phyloP scores from a whole-genome alignment of 2,888 invertebrate species.

The Disparrhopalites patrizii region DNA sequence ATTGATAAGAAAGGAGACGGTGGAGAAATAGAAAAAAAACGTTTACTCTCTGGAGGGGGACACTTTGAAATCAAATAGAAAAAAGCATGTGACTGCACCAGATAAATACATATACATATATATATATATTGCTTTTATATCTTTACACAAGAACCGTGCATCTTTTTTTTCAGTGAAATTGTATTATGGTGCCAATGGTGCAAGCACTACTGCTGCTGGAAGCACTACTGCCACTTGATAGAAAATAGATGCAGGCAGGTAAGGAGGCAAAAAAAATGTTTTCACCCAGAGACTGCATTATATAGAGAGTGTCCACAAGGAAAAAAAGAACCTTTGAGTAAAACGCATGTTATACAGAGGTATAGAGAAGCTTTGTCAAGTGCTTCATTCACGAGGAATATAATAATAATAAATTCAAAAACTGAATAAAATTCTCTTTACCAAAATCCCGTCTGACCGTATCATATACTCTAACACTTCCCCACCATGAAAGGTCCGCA shows the following conservation, averaged over 20 bases:
- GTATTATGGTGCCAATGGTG: too few species aligned
- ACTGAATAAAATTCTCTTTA: not conserved
- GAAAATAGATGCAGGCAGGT: too few species aligned
- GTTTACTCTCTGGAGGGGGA: not conserved
- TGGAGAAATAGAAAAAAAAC: not conserved
- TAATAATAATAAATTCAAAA: not conserved
- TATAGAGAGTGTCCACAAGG: not conserved
- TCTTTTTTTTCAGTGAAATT: too few species aligned
- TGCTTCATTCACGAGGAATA: conserved; percentile 8
- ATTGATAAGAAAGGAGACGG: not conserved
- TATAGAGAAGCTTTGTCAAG: not conserved
- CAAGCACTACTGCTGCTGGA: too few species aligned
- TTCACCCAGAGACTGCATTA: not conserved
- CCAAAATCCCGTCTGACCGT: too few species aligned
- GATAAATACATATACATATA: not conserved
- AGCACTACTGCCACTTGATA: too few species aligned
- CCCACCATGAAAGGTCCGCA: too few species aligned
- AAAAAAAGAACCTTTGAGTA: too few species aligned
- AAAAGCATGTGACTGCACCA: not conserved
- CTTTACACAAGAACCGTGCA: too few species aligned
- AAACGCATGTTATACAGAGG: not conserved
- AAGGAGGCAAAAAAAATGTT: too few species aligned
- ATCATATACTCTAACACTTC: too few species aligned
- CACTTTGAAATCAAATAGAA: not conserved
- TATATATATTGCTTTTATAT: too few species aligned